Percentiles rank a stretch among this genome's conserved stretches.
phyloP scores from a whole-genome alignment of 2,113 vertebrate species.

The Callocephalon fimbriatum region DNA sequence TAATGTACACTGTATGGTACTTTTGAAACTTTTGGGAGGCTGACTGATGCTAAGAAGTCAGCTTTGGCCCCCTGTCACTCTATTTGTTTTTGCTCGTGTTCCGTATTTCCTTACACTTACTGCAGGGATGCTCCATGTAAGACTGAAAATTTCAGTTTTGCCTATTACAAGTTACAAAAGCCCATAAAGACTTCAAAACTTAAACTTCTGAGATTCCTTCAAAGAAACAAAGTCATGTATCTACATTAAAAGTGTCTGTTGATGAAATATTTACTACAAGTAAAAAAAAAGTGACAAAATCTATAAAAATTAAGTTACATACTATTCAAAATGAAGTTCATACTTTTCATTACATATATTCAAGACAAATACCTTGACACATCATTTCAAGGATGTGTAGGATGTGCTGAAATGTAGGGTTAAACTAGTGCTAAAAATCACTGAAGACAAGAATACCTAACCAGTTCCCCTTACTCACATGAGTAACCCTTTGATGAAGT shows the following conservation, averaged over 20 bases:
- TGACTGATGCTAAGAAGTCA: not conserved
- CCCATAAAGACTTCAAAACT: not conserved
- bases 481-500: not conserved
- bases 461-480: not conserved
- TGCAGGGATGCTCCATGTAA: not conserved
- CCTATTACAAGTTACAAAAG: not conserved
- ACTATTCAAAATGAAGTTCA: not conserved
- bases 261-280: not conserved
- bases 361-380: not conserved
- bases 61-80: not conserved
- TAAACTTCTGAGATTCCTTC: not conserved
- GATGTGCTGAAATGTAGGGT: not conserved
- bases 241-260: not conserved
- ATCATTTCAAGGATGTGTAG: not conserved
- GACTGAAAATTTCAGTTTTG: not conserved
- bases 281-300: not conserved
- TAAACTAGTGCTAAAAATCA: not conserved
- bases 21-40: not conserved
- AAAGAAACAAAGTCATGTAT: not conserved
- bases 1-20: not conserved
- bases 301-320: not conserved
- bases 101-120: not conserved
- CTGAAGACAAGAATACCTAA: not conserved
- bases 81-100: not conserved
- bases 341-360: not conserved